Percentiles rank a stretch among this genome's conserved stretches.
Conservation (phyloP, 2,888 invertebrate species). For the Ligdia adustata region DNA sequence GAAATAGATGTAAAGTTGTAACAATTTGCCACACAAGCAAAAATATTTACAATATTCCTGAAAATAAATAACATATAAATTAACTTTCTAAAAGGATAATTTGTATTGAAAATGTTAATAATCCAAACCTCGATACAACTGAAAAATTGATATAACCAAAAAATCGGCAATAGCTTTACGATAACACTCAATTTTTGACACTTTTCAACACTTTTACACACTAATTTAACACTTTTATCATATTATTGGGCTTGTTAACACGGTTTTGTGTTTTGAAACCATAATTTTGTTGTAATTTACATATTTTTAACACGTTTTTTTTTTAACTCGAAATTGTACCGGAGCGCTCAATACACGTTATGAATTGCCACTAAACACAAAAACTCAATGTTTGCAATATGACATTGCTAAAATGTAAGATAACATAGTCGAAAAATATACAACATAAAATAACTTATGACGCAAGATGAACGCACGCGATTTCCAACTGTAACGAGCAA, state of each 20-base stretch:
- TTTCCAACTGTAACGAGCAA: conserved; percentile 26
- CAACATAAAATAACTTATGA: conserved; percentile 27
- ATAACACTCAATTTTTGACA: conserved; percentile 3
- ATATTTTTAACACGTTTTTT: conserved; percentile 7
- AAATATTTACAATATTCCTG: too few relatives aligned
- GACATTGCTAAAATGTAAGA: conserved; percentile 78
- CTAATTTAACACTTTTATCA: conserved; percentile 1
- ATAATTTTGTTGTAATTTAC: conserved; percentile 8
- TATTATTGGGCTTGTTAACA: too few relatives aligned
- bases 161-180: neutral
- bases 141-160: conserved; percentile 4
- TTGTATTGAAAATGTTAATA: too few relatives aligned
- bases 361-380: conserved; percentile 51
- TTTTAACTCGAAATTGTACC: conserved; percentile 9
- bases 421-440: conserved; percentile 59
- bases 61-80: too few relatives aligned
- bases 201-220: too few relatives aligned
- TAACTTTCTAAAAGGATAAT: too few relatives aligned
- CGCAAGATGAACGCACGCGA: conserved; percentile 33
- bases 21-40: too few relatives aligned
- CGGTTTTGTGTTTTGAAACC: neutral
- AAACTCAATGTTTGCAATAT: conserved; percentile 68
- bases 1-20: too few relatives aligned
- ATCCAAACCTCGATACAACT: too few relatives aligned
- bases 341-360: conserved; percentile 33